Conservation (phyloP, 2,888 invertebrate species). For the Catocala sponsa region DNA sequence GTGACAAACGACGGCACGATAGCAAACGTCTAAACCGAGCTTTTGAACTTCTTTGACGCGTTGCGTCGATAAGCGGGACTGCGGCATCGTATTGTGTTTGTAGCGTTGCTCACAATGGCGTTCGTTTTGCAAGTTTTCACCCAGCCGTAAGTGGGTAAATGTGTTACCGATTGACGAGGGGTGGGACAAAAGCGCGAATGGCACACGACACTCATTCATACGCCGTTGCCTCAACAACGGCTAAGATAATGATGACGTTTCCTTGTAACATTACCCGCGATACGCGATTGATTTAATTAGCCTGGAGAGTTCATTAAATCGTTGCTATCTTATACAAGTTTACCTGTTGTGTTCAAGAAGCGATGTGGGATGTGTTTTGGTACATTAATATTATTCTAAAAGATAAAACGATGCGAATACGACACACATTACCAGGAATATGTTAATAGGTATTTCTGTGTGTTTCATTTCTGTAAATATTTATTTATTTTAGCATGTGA, state of each 20-base stretch:
- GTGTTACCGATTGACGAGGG: slow-evolving; percentile 83
- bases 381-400: not conserved
- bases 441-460: too few species aligned
- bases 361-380: slow-evolving; percentile 12
- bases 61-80: slow-evolving; percentile 77
- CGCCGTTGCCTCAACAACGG: slow-evolving; percentile 66
- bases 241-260: slow-evolving; percentile 78
- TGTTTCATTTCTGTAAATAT: too few species aligned
- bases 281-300: slow-evolving; percentile 65
- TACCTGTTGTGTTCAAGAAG: slow-evolving; percentile 31
- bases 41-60: slow-evolving; percentile 86
- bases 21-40: slow-evolving; percentile 80
- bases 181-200: slow-evolving; percentile 64
- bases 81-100: slow-evolving; percentile 66
- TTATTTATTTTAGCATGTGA: too few species aligned
- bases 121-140: slow-evolving; percentile 86
- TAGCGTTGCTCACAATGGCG: slow-evolving; percentile 71
- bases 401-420: not conserved
- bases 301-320: slow-evolving; percentile 44
- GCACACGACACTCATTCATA: slow-evolving; percentile 58
- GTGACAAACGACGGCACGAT: slow-evolving; percentile 82
- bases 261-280: slow-evolving; percentile 57
- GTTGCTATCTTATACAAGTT: slow-evolving; percentile 44
- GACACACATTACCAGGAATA: too few species aligned
- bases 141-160: slow-evolving; percentile 84